Percentiles rank a stretch among this genome's conserved stretches.
Evolutionary conservation across 2,888 invertebrate species (phyloP).

Genomic region (Polydrusus cervinus): DNA sequence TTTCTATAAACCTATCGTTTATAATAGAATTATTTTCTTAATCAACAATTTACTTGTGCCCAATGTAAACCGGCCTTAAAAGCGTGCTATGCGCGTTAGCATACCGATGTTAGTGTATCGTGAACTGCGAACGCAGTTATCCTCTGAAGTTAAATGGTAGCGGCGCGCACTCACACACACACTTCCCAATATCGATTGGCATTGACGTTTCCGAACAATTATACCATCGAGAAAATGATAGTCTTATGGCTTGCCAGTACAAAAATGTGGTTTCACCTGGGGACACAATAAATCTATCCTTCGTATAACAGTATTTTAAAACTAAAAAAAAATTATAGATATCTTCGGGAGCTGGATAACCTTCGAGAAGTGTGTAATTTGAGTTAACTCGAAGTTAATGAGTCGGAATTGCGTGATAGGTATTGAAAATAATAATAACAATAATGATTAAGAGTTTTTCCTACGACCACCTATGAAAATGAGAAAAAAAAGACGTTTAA

Average conservation of each 20-base stretch:
- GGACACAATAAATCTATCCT: slow-evolving; percentile 26
- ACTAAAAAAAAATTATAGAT: neutral
- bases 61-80: too few species aligned
- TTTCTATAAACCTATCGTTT: too few species aligned
- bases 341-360: slow-evolving; percentile 32
- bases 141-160: neutral
- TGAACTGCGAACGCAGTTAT: neutral
- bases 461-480: too few species aligned
- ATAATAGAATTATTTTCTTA: too few species aligned
- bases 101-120: too few species aligned
- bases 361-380: slow-evolving; percentile 27
- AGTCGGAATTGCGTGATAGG: slow-evolving; percentile 23
- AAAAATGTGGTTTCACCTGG: slow-evolving; percentile 20
- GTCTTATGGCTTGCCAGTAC: neutral
- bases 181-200: slow-evolving; percentile 29
- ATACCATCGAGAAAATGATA: slow-evolving; percentile 30
- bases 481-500: too few species aligned
- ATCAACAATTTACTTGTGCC: too few species aligned
- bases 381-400: slow-evolving; percentile 13
- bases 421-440: slow-evolving; percentile 18
- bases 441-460: neutral
- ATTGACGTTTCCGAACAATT: slow-evolving; percentile 30
- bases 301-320: slow-evolving; percentile 25
- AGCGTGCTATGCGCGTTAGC: too few species aligned
- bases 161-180: slow-evolving; percentile 4